Base-by-base conservation (phyloP, 2,113 vertebrate species). In the Trichomycterus rosablanca region DNA sequence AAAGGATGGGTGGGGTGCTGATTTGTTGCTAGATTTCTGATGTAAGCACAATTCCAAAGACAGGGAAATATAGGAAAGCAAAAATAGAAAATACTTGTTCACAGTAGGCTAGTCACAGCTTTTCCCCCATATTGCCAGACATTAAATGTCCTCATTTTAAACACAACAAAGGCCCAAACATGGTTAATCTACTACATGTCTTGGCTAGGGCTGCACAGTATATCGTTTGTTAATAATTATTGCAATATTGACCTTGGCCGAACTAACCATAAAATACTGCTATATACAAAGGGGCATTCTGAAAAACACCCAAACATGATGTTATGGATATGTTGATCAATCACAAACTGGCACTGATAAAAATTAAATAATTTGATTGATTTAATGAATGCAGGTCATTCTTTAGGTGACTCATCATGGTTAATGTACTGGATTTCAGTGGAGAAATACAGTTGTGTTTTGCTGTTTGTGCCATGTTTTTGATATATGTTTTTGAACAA, bases 61-160 rank as follows among this genome's bases (percentile, higher is more conserved):
- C 43, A 57, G 5, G 2, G 18, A 39, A 5, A 15, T 19, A 59
- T 8, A 12, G 30, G 40, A 65, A 42, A 68, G 4, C 9, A 56
- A 48, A 18, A 58, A 40, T 30, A 7, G 35, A 16, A 63, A 44
- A 60, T 7, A 24, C 35, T 68, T 32, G 58, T 59, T 66, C 28
- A 71, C 57, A 61, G 44, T 49, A 32, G 30, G 32, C 42, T 55
- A 26, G 15, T 64, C 52, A 49, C 53, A 57, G 53, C 43, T 40
- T 45, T 12, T 11, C 30, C 28, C 5, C 1, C 14, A 19, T 20
- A 50, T n/a, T 12, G 14, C 22, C 35, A 53, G 32, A 57, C 53
- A 63, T 35, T 20, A 42, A 50, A 12, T 52, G 53, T 43, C 39
- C 46, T 23, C 20, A 12, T 63, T 48, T 68, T 15, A 63, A 44